Evolutionary conservation across 2,797 vertebrate genomes (phyloP), one percentile per base, ranked within the genome.

Genomic region (Tragelaphus eurycerus): DNA sequence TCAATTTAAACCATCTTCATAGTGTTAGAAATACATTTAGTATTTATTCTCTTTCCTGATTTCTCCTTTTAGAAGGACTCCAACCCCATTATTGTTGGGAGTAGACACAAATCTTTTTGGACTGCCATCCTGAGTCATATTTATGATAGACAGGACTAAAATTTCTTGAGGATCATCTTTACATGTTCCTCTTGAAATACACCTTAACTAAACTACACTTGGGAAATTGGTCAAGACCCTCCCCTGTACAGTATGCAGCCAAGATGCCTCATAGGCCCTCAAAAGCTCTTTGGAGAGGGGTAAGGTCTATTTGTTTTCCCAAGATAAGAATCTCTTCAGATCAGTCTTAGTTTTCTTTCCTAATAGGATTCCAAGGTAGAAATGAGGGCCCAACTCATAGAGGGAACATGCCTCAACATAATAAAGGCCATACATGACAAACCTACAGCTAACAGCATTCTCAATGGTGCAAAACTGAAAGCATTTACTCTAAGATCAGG

Each of bases 191-290:
- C n/a, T 84, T 60, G 23, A 71, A 83, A 43, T 34, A 71, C n/a
- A 57, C 10, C 13, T 86, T 85, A 60, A 57, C 25, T 71, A 76
- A 86, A 54, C 43, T 43, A 6, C 23, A 57, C 34, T 27, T 67
- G 46, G 78, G 52, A 88, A 78, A 55, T 31, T 83, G 13, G 27
- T 64, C 5, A 15, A 86, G 79, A 89, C 4, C 3, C 10, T 16
- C 29, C 0, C 7, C 27, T 5, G 71, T 29, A 19, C 14, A 78
- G 21, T 5, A 8, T 31, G 38, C 10, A 23, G 67, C 83, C 46
- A 48, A 38, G 19, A 6, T 48, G 14, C 29, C n/a, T 43, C 1
- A 0, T 0, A 71, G 14, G 13, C 27, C 57, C 25, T 71, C 34
- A n/a, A 29, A 16, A 78, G 15, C 10, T 46, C 50, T 43, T 25